A percentile compares a stretch with the other conserved stretches of the same genome.
phyloP scores from a whole-genome alignment of 2,113 vertebrate genomes.

The Sminthopsis crassicaudata region DNA sequence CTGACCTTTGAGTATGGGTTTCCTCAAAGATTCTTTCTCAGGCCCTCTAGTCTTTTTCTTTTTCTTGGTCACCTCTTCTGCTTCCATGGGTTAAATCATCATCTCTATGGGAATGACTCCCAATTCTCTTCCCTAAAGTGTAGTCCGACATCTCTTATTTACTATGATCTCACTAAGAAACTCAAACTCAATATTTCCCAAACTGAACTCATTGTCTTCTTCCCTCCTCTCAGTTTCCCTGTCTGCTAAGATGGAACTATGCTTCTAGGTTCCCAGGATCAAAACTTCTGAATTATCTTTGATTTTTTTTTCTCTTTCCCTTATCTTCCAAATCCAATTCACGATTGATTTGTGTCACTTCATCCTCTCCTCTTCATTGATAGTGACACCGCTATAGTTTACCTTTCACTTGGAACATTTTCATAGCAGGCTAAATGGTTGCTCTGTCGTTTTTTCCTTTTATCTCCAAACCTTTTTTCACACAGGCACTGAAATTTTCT shows the following conservation, averaged over 20 bases:
- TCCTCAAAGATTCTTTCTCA: not conserved
- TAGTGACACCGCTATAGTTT: not conserved
- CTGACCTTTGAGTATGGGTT: not conserved
- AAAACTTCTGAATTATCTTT: not conserved
- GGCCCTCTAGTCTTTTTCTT: not conserved
- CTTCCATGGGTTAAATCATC: not conserved
- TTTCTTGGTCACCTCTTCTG: not conserved
- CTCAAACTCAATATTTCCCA: not conserved
- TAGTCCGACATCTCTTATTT: not conserved
- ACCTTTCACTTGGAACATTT: not conserved
- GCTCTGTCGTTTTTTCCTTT: not conserved
- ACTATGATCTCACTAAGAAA: not conserved
- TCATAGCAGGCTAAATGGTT: not conserved
- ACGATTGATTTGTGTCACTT: not conserved
- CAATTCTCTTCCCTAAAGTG: not conserved
- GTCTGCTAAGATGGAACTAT: not conserved
- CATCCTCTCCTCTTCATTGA: not conserved
- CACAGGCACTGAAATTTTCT: not conserved
- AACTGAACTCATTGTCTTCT: not conserved
- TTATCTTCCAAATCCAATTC: not conserved
- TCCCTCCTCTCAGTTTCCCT: not conserved
- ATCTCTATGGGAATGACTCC: not conserved
- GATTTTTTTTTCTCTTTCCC: not conserved
- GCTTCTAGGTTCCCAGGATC: not conserved
- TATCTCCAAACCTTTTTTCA: not conserved